phyloP scores from a whole-genome alignment of 2,113 vertebrate genomes.

The Picathartes gymnocephalus region DNA sequence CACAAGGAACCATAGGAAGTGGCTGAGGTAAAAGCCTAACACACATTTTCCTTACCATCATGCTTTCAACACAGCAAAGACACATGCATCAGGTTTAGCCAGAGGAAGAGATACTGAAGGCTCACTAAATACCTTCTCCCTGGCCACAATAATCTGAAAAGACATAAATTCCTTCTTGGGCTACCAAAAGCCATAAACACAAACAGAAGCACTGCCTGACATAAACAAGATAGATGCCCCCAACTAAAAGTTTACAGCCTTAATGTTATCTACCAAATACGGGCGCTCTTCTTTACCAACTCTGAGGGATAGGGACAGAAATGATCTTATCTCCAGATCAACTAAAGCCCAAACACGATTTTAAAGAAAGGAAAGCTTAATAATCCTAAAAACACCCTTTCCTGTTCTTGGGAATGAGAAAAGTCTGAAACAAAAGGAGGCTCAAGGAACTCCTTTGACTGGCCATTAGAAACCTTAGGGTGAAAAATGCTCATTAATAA shows the following conservation, averaged over 20 bases:
- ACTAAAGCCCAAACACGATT: background rate
- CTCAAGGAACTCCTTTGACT: background rate
- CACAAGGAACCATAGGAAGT: background rate
- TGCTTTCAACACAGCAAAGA: background rate
- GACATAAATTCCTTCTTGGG: background rate
- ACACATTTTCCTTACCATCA: background rate
- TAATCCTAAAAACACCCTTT: slow-evolving; percentile 18
- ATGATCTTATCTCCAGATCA: slow-evolving; percentile 7
- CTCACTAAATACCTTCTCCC: background rate
- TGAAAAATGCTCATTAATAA: background rate
- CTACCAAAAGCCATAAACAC: background rate
- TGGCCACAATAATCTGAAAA: background rate
- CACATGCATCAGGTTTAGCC: background rate
- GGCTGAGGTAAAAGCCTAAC: background rate
- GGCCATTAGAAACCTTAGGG: background rate
- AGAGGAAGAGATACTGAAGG: background rate
- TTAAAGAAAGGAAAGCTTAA: background rate
- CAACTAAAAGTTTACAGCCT: background rate
- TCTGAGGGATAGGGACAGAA: background rate
- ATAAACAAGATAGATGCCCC: background rate
- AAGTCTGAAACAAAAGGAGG: background rate
- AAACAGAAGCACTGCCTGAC: background rate
- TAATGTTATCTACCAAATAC: background rate
- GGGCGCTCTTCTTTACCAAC: background rate
- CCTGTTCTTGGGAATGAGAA: background rate